phyloP scores from a whole-genome alignment of 2,888 invertebrate species.

The Lampropteryx suffumata region DNA sequence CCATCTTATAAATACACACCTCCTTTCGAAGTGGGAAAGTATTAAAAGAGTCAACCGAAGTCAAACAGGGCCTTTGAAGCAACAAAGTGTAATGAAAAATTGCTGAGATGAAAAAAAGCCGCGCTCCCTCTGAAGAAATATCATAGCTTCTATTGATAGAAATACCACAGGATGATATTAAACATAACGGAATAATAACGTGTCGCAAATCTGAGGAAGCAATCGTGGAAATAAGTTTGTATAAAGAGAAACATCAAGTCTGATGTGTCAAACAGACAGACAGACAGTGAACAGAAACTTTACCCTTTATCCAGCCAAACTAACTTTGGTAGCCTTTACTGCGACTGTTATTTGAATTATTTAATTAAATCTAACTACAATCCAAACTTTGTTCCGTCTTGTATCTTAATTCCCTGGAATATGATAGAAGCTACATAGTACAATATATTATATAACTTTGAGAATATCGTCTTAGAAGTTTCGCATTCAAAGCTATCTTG shows the following conservation, averaged over 20 bases:
- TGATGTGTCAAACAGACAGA: too few relatives aligned
- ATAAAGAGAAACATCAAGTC: too few relatives aligned
- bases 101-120: conserved; percentile 21
- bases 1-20: too few relatives aligned
- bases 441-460: neutral
- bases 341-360: too few relatives aligned
- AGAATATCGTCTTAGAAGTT: conserved; percentile 3
- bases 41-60: conserved; percentile 18
- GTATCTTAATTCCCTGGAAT: conserved; percentile 13
- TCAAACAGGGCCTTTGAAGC: conserved; percentile 12
- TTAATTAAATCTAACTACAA: too few relatives aligned
- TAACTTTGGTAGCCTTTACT: too few relatives aligned
- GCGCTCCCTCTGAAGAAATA: too few relatives aligned
- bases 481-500: neutral
- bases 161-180: too few relatives aligned
- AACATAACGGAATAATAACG: too few relatives aligned
- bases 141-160: conserved; percentile 14
- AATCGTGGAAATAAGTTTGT: too few relatives aligned
- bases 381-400: neutral
- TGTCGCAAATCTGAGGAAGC: too few relatives aligned
- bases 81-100: conserved; percentile 27
- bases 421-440: too few relatives aligned
- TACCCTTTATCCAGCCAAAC: neutral
- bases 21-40: conserved; percentile 1
- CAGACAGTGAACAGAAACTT: conserved; percentile 1